Evolutionary conservation across 2,113 vertebrate species (phyloP).

Genomic region (Halichoerus grypus): DNA sequence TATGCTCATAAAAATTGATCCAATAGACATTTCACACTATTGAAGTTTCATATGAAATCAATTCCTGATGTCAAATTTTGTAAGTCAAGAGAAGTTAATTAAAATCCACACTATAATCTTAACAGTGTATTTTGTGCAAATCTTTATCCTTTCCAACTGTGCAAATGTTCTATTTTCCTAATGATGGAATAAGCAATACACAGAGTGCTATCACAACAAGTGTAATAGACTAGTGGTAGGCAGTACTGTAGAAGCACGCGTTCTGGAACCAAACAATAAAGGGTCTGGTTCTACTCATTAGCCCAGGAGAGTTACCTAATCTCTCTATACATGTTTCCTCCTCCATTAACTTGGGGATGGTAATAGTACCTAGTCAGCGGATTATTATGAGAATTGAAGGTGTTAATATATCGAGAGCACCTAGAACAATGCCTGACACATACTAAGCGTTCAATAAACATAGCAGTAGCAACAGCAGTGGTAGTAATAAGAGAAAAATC

Average conservation of each 20-base stretch:
- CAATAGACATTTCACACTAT: neutral
- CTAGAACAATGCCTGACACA: neutral
- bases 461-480: neutral
- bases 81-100: neutral
- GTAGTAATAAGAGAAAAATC: neutral
- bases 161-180: neutral
- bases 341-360: neutral
- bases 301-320: neutral
- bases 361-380: neutral
- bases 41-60: constrained; percentile 36
- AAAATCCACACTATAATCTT: neutral
- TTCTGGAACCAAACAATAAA: neutral
- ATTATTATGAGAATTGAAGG: neutral
- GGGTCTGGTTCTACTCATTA: neutral
- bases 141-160: neutral
- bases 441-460: neutral
- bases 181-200: neutral
- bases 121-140: neutral
- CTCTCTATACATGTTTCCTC: neutral
- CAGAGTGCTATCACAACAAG: neutral
- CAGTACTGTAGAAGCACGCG: neutral
- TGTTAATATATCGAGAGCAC: neutral
- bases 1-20: neutral
- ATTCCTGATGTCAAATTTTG: neutral
- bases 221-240: neutral